Base-by-base conservation (phyloP, 35 echinoderm and acorn worm species). In the Eucidaris tribuloides region DNA sequence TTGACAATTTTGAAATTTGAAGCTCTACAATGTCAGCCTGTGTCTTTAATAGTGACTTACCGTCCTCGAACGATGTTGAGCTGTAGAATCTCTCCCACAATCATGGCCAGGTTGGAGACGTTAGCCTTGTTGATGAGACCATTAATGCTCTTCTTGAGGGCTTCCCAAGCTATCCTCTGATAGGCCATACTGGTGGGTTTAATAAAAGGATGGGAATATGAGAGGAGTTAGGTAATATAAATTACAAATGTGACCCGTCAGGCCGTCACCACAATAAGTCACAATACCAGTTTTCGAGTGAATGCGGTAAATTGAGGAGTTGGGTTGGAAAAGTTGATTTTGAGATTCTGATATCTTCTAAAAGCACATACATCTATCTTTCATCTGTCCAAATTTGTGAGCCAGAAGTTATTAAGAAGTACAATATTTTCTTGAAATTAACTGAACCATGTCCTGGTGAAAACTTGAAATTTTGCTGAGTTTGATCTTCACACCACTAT, bases 71-170 rank as follows among this genome's bases (percentile, higher is more conserved):
- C 91, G 32, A 99, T 85, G 72, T 99, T 99, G 20, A 93, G 86
- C 70, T 93, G 86, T 3, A 99, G 91, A 17, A 99, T 57, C 46
- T 99, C 96, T 14, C 62, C 65, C 0, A 99, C 86, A 54, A 99
- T 93, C 20, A 87, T 76, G n/a, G 45, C 45, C 34, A 99, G 93
- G 58, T 99, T 99, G 23, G 90, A 84, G 43, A 99, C 83, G 52
- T 99, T 99, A 58, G 87, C 91, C 78, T 99, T 99, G 87, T 99
- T 99, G 4, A 99, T 86, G 43, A 99, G 71, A 84, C 96, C 96
- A 68, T 99, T 99, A 48, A 99, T 99, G 46, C 96, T 99, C 83
- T 99, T 99, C 87, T 99, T 99, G 31, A 99, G 38, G 1, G 96
- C 96, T 77, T 99, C 96, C 96, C 96, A 99, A 34, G 90, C 80